These are phyloP conservation scores for Chrysopa pallens DNA, from an alignment of 1,140 invertebrate genomes.

Conservation along the genomic window DNA sequence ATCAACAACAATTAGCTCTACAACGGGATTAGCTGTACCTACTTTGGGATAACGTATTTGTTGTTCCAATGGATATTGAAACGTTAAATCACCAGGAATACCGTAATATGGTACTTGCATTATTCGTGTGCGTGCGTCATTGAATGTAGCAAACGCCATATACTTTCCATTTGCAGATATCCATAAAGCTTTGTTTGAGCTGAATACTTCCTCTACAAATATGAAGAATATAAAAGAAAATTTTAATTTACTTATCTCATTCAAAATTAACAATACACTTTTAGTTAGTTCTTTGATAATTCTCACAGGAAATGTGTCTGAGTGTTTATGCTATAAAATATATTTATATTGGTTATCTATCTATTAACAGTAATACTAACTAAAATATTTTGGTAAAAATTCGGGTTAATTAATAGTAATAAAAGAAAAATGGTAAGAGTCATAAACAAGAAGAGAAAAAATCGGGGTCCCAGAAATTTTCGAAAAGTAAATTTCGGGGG, in stretches of 20 bases:
- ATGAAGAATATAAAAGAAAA: slow-evolving; percentile 11
- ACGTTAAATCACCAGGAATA: slow-evolving; percentile 37
- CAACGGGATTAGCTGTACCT: slow-evolving; percentile 23
- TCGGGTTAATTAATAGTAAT: no score
- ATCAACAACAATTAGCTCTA: slow-evolving; percentile 20
- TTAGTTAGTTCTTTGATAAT: neutral
- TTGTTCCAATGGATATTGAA: slow-evolving; percentile 46
- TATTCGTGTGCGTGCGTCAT: slow-evolving; percentile 50
- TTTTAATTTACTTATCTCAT: neutral
- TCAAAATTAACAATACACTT: neutral
- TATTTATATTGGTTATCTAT: no score
- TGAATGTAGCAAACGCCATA: slow-evolving; percentile 67
- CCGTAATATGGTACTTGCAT: slow-evolving; percentile 50
- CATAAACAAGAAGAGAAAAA: no score
- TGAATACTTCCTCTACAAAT: slow-evolving; percentile 75
- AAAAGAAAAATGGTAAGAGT: no score
- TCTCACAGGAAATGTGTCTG: slow-evolving; percentile 40
- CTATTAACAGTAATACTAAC: no score
- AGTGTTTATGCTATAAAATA: no score
- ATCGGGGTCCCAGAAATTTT: no score
- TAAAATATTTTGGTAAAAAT: no score
- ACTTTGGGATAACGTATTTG: slow-evolving; percentile 80
- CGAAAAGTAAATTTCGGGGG: no score
- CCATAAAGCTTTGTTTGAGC: slow-evolving; percentile 71
- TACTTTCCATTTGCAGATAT: slow-evolving; percentile 67